Percentiles rank a stretch among this genome's conserved stretches.
Evolutionary conservation across 92 coral and sea anemone species (phyloP).

Genomic region (Phenganax stokvisi): DNA sequence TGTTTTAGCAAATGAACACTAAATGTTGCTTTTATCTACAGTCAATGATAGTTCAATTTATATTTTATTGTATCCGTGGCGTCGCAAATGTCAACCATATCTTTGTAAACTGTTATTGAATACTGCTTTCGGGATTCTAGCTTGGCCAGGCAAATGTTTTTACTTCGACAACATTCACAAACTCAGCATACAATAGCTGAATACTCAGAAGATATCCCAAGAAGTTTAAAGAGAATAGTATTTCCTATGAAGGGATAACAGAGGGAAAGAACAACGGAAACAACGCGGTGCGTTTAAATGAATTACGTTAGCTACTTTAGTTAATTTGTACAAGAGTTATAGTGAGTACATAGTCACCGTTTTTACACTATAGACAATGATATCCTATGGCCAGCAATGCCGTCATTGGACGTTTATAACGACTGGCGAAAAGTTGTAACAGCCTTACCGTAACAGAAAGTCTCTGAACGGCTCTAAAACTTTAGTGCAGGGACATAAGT

Average conservation of each 20-base stretch:
- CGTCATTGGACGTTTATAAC: too few species aligned
- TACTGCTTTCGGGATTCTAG: neutral
- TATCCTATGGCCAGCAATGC: too few species aligned
- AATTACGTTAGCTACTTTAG: neutral
- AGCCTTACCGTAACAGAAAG: too few species aligned
- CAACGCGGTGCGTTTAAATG: neutral
- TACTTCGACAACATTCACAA: neutral
- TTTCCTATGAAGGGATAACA: neutral
- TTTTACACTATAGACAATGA: too few species aligned
- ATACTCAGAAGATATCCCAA: neutral
- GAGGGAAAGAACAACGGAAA: neutral
- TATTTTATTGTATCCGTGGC: neutral
- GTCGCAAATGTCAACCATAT: slow-evolving; percentile 5
- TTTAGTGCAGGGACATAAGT: too few species aligned
- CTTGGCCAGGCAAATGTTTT: slow-evolving; percentile 9
- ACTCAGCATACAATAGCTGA: slow-evolving; percentile 18
- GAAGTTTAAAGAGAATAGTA: neutral
- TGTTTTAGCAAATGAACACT: slow-evolving; percentile 9
- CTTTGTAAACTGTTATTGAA: neutral
- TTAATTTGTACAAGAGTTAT: neutral
- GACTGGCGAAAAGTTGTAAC: too few species aligned
- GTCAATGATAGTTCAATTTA: slow-evolving; percentile 1
- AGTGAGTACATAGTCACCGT: neutral
- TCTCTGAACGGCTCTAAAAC: too few species aligned
- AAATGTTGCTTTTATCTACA: neutral